Evolutionary conservation across 2,797 vertebrate genomes (phyloP).

Genomic region (Calcarius lapponicus): DNA sequence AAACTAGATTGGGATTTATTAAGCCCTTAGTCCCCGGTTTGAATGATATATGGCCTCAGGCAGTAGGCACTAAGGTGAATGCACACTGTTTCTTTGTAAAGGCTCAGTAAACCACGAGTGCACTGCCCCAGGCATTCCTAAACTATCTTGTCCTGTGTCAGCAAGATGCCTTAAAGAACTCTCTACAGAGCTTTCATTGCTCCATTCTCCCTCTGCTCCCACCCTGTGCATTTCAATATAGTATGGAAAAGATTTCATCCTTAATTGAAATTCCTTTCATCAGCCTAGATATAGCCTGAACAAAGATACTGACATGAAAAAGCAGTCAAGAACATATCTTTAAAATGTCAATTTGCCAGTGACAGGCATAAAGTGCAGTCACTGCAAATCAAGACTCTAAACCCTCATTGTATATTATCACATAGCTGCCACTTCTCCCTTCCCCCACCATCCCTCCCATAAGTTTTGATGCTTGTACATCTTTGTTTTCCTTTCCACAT

Average conservation of each 20-base stretch:
- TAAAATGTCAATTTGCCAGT: constrained; percentile 60
- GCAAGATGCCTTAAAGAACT: constrained; percentile 59
- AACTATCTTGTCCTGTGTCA: constrained; percentile 67
- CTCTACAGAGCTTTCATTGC: constrained; percentile 18
- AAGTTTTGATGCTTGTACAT: constrained; percentile 29
- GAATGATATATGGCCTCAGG: constrained; percentile 27
- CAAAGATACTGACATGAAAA: constrained; percentile 66
- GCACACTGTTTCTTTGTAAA: constrained; percentile 44
- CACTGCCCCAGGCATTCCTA: constrained; percentile 48
- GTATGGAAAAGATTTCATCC: constrained; percentile 38
- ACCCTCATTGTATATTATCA: constrained; percentile 9
- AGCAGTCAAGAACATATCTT: constrained; percentile 63
- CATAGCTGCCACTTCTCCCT: not conserved
- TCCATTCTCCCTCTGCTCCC: constrained; percentile 35
- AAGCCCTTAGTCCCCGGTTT: constrained; percentile 17
- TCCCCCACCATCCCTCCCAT: not conserved
- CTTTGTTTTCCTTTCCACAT: constrained; percentile 53
- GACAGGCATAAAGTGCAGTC: constrained; percentile 63
- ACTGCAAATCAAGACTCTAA: constrained; percentile 42
- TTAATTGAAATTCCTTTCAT: constrained; percentile 74
- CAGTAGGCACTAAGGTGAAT: constrained; percentile 25
- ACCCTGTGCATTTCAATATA: constrained; percentile 47
- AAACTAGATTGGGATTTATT: constrained; percentile 47
- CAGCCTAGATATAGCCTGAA: constrained; percentile 63
- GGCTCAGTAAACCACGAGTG: constrained; percentile 30